These are phyloP conservation scores for Edolisoma coerulescens DNA, from an alignment of 2,113 vertebrate species.

Conservation along the genomic window DNA sequence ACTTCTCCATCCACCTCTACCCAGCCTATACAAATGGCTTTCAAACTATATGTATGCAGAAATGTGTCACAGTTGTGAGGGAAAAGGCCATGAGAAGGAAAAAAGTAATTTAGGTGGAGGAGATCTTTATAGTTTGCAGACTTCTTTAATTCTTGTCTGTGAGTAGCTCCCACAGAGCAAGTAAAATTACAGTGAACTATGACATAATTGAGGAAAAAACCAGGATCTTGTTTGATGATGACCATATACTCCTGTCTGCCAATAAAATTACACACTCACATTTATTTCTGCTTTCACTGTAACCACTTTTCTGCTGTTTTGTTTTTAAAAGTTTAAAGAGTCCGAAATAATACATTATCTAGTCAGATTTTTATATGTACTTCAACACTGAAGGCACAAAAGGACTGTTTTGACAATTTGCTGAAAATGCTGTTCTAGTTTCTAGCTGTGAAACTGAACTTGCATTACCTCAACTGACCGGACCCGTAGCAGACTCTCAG, in stretches of 20 bases:
- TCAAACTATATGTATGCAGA: not conserved
- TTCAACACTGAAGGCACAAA: not conserved
- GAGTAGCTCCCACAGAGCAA: not conserved
- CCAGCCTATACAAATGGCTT: not conserved
- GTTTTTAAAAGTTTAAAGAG: not conserved
- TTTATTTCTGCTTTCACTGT: constrained; percentile 17
- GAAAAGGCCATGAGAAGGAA: not conserved
- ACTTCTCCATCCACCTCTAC: not conserved
- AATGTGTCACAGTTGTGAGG: not conserved
- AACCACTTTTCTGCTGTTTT: not conserved
- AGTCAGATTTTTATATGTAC: not conserved
- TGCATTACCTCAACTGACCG: constrained; percentile 68
- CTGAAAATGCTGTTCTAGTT: constrained; percentile 3
- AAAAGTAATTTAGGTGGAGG: not conserved
- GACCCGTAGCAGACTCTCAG: constrained; percentile 20
- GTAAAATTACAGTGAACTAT: constrained; percentile 38
- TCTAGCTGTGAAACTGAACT: constrained; percentile 47
- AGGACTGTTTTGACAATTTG: not conserved
- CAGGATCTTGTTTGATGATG: not conserved
- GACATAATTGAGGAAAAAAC: constrained; percentile 7
- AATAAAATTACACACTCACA: constrained; percentile 5
- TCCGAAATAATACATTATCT: not conserved
- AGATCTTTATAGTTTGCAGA: not conserved
- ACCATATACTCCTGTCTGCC: not conserved
- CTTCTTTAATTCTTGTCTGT: not conserved